These are phyloP conservation scores for Darevskia mixta DNA, from an alignment of 2,797 vertebrate genomes.

Conservation along the genomic window DNA sequence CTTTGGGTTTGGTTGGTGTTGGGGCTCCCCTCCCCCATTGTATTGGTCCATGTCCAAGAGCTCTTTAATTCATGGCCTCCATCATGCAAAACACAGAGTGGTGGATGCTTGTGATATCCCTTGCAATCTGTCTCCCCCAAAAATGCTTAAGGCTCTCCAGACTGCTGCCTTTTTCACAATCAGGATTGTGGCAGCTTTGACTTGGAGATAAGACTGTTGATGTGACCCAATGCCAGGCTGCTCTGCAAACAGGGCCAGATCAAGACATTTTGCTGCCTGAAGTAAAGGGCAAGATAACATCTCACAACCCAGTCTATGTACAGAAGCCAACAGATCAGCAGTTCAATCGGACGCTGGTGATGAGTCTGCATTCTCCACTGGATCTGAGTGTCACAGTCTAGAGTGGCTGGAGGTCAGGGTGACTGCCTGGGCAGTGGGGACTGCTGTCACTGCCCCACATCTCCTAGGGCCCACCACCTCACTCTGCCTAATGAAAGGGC, in stretches of 20 bases:
- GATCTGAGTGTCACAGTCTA: no score
- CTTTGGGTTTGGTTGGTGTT: conserved; percentile 21
- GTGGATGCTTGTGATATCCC: not conserved
- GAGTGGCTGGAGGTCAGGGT: no score
- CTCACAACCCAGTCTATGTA: no score
- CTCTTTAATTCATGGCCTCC: conserved; percentile 13
- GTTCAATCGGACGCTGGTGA: no score
- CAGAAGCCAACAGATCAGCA: no score
- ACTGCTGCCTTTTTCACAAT: not conserved
- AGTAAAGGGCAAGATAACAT: no score
- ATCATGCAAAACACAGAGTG: fast-evolving
- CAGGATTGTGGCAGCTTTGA: not conserved
- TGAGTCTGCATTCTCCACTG: no score
- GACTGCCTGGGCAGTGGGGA: no score
- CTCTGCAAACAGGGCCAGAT: not conserved
- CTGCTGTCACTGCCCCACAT: no score
- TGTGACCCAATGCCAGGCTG: not conserved
- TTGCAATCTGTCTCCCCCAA: not conserved
- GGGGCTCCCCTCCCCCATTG: not conserved
- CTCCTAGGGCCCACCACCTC: no score
- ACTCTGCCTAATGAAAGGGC: no score
- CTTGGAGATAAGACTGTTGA: not conserved
- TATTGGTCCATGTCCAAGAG: conserved; percentile 42
- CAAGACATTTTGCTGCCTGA: no score
- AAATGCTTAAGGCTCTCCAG: not conserved